Evolutionary conservation across 2,888 invertebrate species (phyloP), one percentile per base, ranked within the genome.

Genomic region (Hydrotaea diabolus): DNA sequence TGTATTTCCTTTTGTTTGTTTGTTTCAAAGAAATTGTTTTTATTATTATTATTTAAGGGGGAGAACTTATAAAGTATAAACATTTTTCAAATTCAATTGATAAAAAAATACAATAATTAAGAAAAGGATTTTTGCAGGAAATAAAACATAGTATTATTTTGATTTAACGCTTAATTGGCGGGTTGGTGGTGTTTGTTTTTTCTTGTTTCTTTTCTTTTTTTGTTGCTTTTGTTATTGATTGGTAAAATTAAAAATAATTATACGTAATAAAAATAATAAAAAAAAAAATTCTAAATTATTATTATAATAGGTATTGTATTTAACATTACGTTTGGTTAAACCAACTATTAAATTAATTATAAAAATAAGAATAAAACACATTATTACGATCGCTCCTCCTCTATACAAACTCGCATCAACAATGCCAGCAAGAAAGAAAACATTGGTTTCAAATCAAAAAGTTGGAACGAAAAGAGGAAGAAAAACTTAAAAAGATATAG

Each of bases 161-260:
- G 82, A 82, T 85, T 85, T 85, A 71, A 85, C 85, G 82, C 79
- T 85, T 85, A 85, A 85, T 85, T 85, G 85, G 85, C 85, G 85
- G 85, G 85, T 85, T 85, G 79, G 79, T 82, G 80, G 39, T 69
- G 80, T 78, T 75, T 83, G 71, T 74, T 76, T 78, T 72, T 83
- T 75, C 71, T 76, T 64, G 72, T 31, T 75, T 39, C 49, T 39
- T 77, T 64, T 74, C 17, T 57, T 19, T 21, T 57, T 9, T 57
- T 23, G 19, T 57, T 57, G 26, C 3, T 62, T 66, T 66, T 36
- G 36, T 64, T 64, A 17, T 64, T 69, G 46, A 69, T 69, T 66
- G 78, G 66, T 77, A 82, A 79, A 82, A 80, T 82, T 80, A 80
- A 82, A 79, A 82, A 80, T 82, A 81, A 82, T 80, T 77, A 77